Percentiles rank a stretch among this genome's conserved stretches.
phyloP scores from a whole-genome alignment of 1,140 invertebrate species.

The Sycophila sp. region DNA sequence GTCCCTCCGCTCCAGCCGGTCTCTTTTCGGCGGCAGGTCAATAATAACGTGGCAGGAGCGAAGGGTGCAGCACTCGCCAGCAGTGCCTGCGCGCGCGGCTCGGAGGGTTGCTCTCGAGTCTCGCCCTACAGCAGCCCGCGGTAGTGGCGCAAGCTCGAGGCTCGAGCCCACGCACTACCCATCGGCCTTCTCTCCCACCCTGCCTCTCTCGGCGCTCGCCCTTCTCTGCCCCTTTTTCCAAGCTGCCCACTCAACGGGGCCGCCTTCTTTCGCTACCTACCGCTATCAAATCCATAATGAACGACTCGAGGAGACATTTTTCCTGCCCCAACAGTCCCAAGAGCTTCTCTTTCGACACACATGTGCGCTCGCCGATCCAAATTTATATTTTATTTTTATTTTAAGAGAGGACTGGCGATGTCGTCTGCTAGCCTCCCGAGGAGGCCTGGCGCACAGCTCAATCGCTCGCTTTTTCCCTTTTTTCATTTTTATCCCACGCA shows the following conservation, averaged over 20 bases:
- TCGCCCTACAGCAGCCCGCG: too few species aligned
- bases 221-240: conserved; percentile 9
- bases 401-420: conserved; percentile 34
- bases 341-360: background rate
- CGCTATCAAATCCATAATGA: too few species aligned
- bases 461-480: background rate
- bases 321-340: too few species aligned
- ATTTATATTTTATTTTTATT: conserved; percentile 58
- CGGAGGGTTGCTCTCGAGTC: background rate
- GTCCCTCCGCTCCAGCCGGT: too few species aligned
- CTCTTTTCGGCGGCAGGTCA: conserved; percentile 62
- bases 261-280: background rate
- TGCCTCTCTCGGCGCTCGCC: conserved; percentile 5
- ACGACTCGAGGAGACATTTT: too few species aligned
- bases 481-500: background rate
- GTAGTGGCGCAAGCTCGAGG: too few species aligned
- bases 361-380: conserved; percentile 40
- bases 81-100: too few species aligned
- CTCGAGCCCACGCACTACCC: background rate
- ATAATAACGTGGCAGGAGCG: conserved; percentile 59
- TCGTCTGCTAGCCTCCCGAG: conserved; percentile 50
- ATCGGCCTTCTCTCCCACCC: too few species aligned
- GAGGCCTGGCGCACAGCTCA: background rate
- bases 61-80: conserved; percentile 39
- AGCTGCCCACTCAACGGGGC: background rate